Conservation (phyloP, 2,113 vertebrate genomes). For the Gymnarchus niloticus region DNA sequence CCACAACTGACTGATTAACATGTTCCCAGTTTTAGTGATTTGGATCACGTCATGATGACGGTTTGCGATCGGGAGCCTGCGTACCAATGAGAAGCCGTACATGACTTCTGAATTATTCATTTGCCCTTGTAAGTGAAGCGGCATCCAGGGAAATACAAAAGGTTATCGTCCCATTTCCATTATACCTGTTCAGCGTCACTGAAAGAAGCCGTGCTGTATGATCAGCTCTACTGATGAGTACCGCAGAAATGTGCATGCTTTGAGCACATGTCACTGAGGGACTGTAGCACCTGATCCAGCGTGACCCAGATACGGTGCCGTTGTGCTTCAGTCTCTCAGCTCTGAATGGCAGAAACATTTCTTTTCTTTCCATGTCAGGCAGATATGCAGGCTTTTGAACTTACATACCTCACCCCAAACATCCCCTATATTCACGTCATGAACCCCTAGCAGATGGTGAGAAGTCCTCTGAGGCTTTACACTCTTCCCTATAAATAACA, state of each 20-base stretch:
- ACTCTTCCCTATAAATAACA: constrained; percentile 6
- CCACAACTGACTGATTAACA: background rate
- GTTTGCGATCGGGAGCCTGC: background rate
- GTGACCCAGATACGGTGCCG: background rate
- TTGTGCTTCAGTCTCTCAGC: background rate
- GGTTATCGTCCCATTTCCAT: background rate
- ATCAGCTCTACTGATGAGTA: background rate
- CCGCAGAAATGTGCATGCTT: background rate
- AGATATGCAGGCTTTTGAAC: constrained; percentile 1
- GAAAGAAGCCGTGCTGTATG: background rate
- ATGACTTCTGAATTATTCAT: constrained; percentile 4
- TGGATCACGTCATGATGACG: too few relatives aligned
- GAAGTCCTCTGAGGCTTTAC: background rate
- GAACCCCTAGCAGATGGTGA: background rate
- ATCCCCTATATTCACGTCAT: background rate
- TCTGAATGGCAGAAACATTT: background rate
- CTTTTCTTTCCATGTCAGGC: background rate
- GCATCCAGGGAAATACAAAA: background rate
- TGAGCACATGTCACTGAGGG: background rate
- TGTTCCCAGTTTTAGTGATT: background rate
- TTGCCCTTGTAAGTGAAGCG: background rate
- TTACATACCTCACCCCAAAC: background rate
- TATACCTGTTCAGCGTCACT: background rate
- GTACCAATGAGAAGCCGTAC: background rate
- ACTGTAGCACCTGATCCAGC: background rate